A percentile compares a stretch with the other conserved stretches of the same genome.
phyloP scores from a whole-genome alignment of 2,113 vertebrate genomes.

The Channa argus region DNA sequence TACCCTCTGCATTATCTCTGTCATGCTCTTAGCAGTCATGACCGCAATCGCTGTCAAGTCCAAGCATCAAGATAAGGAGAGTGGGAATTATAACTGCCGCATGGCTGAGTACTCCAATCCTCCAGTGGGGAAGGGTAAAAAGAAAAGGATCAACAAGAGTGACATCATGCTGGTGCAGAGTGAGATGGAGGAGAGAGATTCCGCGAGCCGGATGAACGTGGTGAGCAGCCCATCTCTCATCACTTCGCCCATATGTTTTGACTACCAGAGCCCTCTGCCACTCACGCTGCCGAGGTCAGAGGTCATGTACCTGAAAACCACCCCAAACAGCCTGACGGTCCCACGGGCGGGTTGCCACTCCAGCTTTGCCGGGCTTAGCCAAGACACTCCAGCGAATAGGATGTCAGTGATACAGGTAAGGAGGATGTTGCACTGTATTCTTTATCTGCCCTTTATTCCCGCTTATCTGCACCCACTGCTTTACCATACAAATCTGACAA shows the following conservation, averaged over 20 bases:
- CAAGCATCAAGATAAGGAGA: slow-evolving; percentile 99
- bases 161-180: slow-evolving; percentile 99
- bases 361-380: slow-evolving; percentile 96
- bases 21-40: slow-evolving; percentile 98
- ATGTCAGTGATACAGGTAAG: slow-evolving; percentile 99
- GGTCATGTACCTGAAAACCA: slow-evolving; percentile 99
- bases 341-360: slow-evolving; percentile 97
- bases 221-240: slow-evolving; percentile 99
- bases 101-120: slow-evolving; percentile 98
- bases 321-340: slow-evolving; percentile 97
- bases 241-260: slow-evolving; percentile 99
- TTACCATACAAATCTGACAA: slow-evolving; percentile 72
- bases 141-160: slow-evolving; percentile 96
- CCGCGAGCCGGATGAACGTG: slow-evolving; percentile 99
- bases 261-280: slow-evolving; percentile 99
- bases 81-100: slow-evolving; percentile 98
- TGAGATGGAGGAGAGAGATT: slow-evolving; percentile 97
- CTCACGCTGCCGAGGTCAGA: slow-evolving; percentile 98
- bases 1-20: slow-evolving; percentile 97
- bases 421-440: slow-evolving; percentile 59
- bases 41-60: slow-evolving; percentile 98
- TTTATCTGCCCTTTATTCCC: slow-evolving; percentile 73
- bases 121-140: slow-evolving; percentile 97
- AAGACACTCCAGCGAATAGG: slow-evolving; percentile 93
- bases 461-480: slow-evolving; percentile 70